Evolutionary conservation across 2,797 vertebrate genomes (phyloP).

Genomic region (Picus viridis): DNA sequence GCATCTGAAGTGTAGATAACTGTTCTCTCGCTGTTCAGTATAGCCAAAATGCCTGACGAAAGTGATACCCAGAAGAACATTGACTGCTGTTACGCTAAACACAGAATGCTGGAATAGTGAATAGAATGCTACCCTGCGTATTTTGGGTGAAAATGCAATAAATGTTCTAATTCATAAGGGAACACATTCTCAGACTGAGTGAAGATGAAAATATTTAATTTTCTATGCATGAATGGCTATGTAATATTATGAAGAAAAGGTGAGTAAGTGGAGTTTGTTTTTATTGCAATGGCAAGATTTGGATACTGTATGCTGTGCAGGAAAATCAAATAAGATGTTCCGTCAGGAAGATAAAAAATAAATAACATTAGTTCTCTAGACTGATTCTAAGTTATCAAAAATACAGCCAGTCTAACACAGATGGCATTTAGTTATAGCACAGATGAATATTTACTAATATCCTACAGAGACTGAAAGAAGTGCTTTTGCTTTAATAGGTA

Average conservation of each 20-base stretch:
- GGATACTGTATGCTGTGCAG: slow-evolving; percentile 5
- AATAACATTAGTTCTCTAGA: slow-evolving; percentile 60
- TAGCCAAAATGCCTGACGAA: neutral
- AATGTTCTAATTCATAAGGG: neutral
- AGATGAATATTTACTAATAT: slow-evolving; percentile 62
- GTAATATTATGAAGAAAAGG: neutral
- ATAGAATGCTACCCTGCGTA: neutral
- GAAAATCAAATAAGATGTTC: slow-evolving; percentile 60
- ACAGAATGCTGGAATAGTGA: neutral
- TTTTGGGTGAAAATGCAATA: neutral
- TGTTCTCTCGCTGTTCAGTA: neutral
- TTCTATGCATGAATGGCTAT: neutral
- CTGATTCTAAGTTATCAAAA: slow-evolving; percentile 59
- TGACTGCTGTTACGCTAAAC: neutral
- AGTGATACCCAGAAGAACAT: neutral
- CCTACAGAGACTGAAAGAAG: slow-evolving; percentile 47
- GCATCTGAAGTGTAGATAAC: neutral
- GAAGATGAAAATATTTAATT: slow-evolving; percentile 13
- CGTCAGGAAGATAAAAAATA: slow-evolving; percentile 63
- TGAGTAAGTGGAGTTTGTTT: slow-evolving; percentile 7
- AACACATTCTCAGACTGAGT: neutral
- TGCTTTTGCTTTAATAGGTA: slow-evolving; percentile 38
- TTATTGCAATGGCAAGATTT: slow-evolving; percentile 13
- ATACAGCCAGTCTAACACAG: slow-evolving; percentile 61
- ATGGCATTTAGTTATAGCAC: slow-evolving; percentile 61